Base-by-base conservation (phyloP, 2,797 vertebrate species). In the Chaunax sp. region DNA sequence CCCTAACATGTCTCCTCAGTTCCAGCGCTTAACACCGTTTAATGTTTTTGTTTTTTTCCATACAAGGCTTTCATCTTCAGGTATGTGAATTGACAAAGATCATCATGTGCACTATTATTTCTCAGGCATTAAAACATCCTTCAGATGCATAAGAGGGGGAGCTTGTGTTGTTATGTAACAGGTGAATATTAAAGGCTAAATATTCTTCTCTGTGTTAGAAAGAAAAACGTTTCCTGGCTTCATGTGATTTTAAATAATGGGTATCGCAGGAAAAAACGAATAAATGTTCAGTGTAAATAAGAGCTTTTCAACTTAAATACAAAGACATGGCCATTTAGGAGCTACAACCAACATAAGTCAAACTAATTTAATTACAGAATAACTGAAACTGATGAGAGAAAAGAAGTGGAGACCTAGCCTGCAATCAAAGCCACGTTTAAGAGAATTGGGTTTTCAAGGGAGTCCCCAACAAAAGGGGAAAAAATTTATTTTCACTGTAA, bases 1-100 rank as follows among this genome's bases (percentile, higher is more conserved):
- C 51, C 45, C 50, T 37, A 3, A 37, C 23, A 35, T 50, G 16
- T 45, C 57, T 67, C 26, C 8, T 19, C 26, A 44, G 0, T 55
- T 60, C 44, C 46, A 68, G 57, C 46, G 41, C 25, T 51, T 28
- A 50, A 45, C 18, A 64, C 1, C 15, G 5, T 16, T n/a, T 37
- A 64, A 3, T 19, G 7, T n/a, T n/a, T 37, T n/a, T 37, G 4
- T n/a, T 33, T 13, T n/a, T 28, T 62, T 40, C 14, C 23, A 23
- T 45, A 30, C 18, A 43, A 6, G 1, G 15, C 2, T 33, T 50
- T 55, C 1, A 18, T 61, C 41, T 52, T 28, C 11, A 19, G 23
- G 3, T 23, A 2, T 46, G 13, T 40, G 30, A 65, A 50, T 22
- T 3, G 5, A 40, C n/a, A 67, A 49, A 43, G 30, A 6, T 46